Evolutionary conservation across 1,140 invertebrate genomes (phyloP).

Genomic region (Steinernema khuongi): DNA sequence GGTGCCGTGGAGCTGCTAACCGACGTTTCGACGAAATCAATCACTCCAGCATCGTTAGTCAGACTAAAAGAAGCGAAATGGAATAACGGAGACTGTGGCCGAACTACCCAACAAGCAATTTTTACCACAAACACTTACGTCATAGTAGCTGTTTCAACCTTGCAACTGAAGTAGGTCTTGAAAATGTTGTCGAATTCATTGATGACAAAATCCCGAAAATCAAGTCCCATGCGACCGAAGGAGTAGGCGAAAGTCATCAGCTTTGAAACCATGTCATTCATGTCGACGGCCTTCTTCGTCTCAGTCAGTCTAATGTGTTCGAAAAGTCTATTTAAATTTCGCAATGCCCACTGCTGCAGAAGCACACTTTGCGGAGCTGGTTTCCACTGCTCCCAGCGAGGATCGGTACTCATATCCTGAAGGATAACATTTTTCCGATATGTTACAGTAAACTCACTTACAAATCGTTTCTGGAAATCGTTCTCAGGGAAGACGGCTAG

Average conservation of each 20-base stretch:
- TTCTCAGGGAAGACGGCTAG: slow-evolving; percentile 57
- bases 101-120: not conserved
- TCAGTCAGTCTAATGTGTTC: not conserved
- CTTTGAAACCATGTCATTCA: slow-evolving; percentile 39
- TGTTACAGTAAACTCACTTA: slow-evolving; percentile 29
- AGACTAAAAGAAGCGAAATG: not conserved
- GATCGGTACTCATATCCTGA: slow-evolving; percentile 29
- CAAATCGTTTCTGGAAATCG: slow-evolving; percentile 44
- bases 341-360: slow-evolving; percentile 52
- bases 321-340: slow-evolving; percentile 25
- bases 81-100: not conserved
- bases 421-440: not conserved
- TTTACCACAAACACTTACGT: slow-evolving; percentile 25
- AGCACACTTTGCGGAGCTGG: slow-evolving; percentile 51
- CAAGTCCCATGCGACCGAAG: slow-evolving; percentile 57
- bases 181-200: slow-evolving; percentile 44
- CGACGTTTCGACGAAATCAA: not conserved
- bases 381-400: slow-evolving; percentile 56
- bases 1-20: not conserved
- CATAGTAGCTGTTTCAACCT: slow-evolving; percentile 34
- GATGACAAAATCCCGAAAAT: slow-evolving; percentile 50
- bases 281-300: slow-evolving; percentile 16
- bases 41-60: slow-evolving; percentile 31
- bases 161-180: slow-evolving; percentile 37
- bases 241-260: slow-evolving; percentile 55